Evolutionary conservation across 2,113 vertebrate species (phyloP).

Genomic region (Hydrochoerus hydrochaeris): DNA sequence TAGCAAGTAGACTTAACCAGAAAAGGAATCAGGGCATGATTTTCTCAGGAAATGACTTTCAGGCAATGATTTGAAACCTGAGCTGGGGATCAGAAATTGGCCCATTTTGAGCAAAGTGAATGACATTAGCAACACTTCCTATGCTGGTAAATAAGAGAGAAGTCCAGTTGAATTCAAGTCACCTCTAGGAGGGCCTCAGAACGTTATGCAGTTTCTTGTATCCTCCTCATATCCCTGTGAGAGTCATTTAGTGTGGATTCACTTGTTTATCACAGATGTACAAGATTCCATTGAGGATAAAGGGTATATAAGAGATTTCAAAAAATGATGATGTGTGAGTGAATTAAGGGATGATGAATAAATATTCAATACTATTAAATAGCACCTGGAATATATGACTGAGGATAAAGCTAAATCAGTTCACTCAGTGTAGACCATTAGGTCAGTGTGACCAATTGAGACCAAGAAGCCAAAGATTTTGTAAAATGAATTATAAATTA

Average conservation of each 20-base stretch:
- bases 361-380: neutral
- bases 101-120: neutral
- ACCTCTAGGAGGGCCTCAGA: neutral
- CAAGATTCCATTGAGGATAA: neutral
- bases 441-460: neutral
- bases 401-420: neutral
- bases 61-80: neutral
- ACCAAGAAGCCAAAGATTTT: fast-evolving
- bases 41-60: neutral
- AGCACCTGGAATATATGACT: neutral
- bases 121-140: neutral
- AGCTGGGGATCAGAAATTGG: neutral
- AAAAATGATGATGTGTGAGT: neutral
- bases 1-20: neutral
- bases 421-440: neutral
- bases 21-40: neutral
- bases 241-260: neutral
- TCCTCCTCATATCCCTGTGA: neutral
- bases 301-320: neutral
- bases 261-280: neutral
- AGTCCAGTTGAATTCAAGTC: neutral
- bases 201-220: neutral
- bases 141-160: neutral
- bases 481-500: too few relatives aligned
- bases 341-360: neutral